These are phyloP conservation scores for Ectropis grisescens DNA, from an alignment of 1,140 invertebrate genomes.

Conservation along the genomic window DNA sequence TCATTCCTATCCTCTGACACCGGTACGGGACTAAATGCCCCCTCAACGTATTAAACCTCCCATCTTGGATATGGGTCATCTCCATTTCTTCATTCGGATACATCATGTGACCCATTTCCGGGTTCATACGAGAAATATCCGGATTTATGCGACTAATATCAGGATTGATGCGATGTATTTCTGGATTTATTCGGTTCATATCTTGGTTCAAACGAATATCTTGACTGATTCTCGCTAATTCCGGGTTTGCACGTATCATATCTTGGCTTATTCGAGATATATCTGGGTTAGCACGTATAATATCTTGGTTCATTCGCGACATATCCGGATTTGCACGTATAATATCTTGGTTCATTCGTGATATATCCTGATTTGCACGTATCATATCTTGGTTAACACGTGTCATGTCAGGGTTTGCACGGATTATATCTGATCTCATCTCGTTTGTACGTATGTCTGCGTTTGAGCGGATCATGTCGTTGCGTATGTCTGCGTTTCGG, in stretches of 20 bases:
- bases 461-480: too few relatives aligned
- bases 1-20: constrained; percentile 41
- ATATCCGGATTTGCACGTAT: constrained; percentile 8
- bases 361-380: constrained; percentile 18
- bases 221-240: constrained; percentile 4
- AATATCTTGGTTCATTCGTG: constrained; percentile 14
- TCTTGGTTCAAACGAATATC: constrained; percentile 26
- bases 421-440: constrained; percentile 22
- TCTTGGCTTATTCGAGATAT: background rate
- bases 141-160: constrained; percentile 28
- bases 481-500: too few relatives aligned
- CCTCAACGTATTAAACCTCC: constrained; percentile 43
- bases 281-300: background rate
- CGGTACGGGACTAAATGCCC: constrained; percentile 50
- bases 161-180: constrained; percentile 14
- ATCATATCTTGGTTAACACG: constrained; percentile 19
- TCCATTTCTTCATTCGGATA: constrained; percentile 9
- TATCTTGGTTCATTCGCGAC: background rate
- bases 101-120: constrained; percentile 15
- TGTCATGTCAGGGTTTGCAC: constrained; percentile 11
- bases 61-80: constrained; percentile 29
- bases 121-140: constrained; percentile 25
- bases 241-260: constrained; percentile 17
- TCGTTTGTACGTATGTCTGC: constrained; percentile 6
- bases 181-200: constrained; percentile 18